Conservation (phyloP, 2,797 vertebrate species). For the Trachurus trachurus region DNA sequence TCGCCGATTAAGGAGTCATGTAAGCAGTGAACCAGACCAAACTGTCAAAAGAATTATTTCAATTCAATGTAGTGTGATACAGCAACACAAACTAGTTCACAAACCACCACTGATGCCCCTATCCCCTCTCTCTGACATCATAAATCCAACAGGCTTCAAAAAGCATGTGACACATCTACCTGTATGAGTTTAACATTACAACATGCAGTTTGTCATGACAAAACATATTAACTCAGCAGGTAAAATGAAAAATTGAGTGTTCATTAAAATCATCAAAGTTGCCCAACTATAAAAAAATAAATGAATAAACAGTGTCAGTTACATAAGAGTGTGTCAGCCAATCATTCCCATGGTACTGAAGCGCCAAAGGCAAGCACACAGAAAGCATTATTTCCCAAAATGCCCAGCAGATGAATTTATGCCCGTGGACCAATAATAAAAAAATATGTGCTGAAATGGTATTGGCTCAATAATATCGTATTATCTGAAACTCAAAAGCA, state of each 20-base stretch:
- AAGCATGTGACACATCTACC: constrained; percentile 75
- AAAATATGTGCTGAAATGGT: constrained; percentile 75
- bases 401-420: constrained; percentile 77
- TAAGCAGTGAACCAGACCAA: constrained; percentile 93
- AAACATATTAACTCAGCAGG: constrained; percentile 39
- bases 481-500: constrained; percentile 87
- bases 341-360: constrained; percentile 77
- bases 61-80: constrained; percentile 85
- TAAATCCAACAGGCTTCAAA: constrained; percentile 61
- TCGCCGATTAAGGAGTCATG: constrained; percentile 91
- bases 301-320: constrained; percentile 53
- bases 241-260: constrained; percentile 54
- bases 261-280: constrained; percentile 48
- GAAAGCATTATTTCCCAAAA: constrained; percentile 76
- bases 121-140: constrained; percentile 46
- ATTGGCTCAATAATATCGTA: constrained; percentile 53
- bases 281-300: constrained; percentile 65
- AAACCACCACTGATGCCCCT: constrained; percentile 58
- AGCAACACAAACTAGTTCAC: constrained; percentile 76
- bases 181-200: constrained; percentile 56
- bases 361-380: constrained; percentile 80
- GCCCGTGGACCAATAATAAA: constrained; percentile 70
- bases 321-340: constrained; percentile 68
- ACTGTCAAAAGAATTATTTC: constrained; percentile 91
- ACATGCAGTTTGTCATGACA: constrained; percentile 66